A percentile compares a stretch with the other conserved stretches of the same genome.
phyloP scores from a whole-genome alignment of 2,797 vertebrate species.

The Odontamblyopus rebecca region DNA sequence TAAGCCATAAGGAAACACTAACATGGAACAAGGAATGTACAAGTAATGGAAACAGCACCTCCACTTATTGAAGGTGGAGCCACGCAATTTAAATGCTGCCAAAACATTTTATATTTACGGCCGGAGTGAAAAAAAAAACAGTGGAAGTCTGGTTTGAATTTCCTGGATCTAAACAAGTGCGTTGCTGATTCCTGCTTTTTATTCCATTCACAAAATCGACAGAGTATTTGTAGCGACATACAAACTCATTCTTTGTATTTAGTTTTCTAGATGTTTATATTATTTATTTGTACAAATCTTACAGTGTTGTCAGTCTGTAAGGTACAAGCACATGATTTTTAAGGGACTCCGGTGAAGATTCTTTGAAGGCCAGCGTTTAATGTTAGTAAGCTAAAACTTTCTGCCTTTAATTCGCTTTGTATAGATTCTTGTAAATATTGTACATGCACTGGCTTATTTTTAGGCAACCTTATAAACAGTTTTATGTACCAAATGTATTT shows the following conservation, averaged over 20 bases:
- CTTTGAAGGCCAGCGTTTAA: constrained; percentile 57
- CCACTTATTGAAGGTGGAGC: constrained; percentile 43
- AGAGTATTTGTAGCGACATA: constrained; percentile 29
- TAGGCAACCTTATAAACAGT: constrained; percentile 59
- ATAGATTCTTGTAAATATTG: constrained; percentile 58
- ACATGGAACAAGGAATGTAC: constrained; percentile 46
- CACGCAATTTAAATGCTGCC: constrained; percentile 28
- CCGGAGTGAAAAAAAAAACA: not conserved
- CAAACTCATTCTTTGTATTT: constrained; percentile 35
- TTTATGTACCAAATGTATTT: constrained; percentile 76
- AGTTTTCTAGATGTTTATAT: constrained; percentile 51
- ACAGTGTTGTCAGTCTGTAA: constrained; percentile 46
- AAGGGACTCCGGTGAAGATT: constrained; percentile 70
- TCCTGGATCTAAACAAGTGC: constrained; percentile 15
- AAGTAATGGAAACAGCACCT: constrained; percentile 42
- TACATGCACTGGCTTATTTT: constrained; percentile 72
- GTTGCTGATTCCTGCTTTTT: constrained; percentile 30
- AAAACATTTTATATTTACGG: constrained; percentile 25
- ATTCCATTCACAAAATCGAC: constrained; percentile 11
- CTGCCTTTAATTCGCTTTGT: constrained; percentile 39
- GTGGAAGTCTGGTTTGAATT: constrained; percentile 30
- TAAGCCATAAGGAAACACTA: constrained; percentile 52
- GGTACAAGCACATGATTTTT: constrained; percentile 54
- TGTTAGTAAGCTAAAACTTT: constrained; percentile 63
- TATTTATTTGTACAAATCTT: constrained; percentile 68